Percentiles rank a stretch among this genome's conserved stretches.
Conservation (phyloP, 2,113 vertebrate genomes). For the Toxotes chatareus region DNA sequence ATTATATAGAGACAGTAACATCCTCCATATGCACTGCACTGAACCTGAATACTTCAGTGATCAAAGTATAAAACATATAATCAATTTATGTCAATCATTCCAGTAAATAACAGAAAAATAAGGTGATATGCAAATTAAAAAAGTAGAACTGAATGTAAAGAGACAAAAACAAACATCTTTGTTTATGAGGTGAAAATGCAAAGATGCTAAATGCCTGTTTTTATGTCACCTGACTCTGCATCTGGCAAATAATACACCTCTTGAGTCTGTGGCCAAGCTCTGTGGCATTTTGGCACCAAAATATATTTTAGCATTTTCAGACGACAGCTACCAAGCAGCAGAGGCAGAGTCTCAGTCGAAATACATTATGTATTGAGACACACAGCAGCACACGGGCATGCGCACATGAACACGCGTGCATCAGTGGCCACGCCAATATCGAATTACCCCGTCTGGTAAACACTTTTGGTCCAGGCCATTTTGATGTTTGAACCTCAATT, state of each 20-base stretch:
- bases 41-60: too few species aligned
- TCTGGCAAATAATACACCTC: background rate
- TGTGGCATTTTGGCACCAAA: background rate
- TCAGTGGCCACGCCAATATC: constrained; percentile 40
- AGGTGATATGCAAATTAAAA: too few species aligned
- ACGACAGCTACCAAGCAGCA: background rate
- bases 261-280: background rate
- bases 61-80: too few species aligned
- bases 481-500: constrained; percentile 59
- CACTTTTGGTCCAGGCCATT: constrained; percentile 54
- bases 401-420: constrained; percentile 17
- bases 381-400: constrained; percentile 15
- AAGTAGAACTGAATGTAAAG: too few species aligned
- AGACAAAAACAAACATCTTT: too few species aligned
- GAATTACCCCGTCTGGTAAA: constrained; percentile 59
- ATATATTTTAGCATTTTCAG: constrained; percentile 2
- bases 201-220: background rate
- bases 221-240: background rate
- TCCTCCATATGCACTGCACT: too few species aligned
- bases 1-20: too few species aligned
- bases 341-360: background rate
- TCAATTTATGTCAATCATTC: too few species aligned
- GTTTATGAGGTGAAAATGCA: too few species aligned
- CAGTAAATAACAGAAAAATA: too few species aligned
- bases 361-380: constrained; percentile 16